These are phyloP conservation scores for Himantopus leucocephalus DNA, from an alignment of 2,113 vertebrate genomes.

Conservation along the genomic window DNA sequence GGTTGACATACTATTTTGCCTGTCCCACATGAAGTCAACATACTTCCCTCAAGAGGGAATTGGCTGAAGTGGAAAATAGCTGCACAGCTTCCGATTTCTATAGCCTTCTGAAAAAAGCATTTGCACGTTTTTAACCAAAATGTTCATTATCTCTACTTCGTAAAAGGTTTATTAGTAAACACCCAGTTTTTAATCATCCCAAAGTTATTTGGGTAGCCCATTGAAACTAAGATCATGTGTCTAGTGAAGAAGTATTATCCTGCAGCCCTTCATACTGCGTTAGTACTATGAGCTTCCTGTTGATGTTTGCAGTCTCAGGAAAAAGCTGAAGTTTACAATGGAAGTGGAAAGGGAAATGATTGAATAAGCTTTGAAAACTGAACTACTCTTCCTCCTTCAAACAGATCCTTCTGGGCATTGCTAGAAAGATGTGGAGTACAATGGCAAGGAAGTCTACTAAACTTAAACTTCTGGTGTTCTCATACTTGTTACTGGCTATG, in stretches of 20 bases:
- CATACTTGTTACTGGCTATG: not conserved
- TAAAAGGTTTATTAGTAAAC: not conserved
- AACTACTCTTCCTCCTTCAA: constrained; percentile 8
- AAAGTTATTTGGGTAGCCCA: not conserved
- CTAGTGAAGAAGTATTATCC: not conserved
- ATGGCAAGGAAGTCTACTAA: constrained; percentile 29
- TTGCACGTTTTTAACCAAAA: not conserved
- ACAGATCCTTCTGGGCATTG: constrained; percentile 7
- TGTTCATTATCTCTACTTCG: not conserved
- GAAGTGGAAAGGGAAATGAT: constrained; percentile 42
- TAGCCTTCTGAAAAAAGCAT: not conserved
- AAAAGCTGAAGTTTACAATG: constrained; percentile 30
- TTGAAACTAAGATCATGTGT: not conserved
- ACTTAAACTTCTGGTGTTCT: constrained; percentile 38
- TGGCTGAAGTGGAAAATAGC: not conserved
- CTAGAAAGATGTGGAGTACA: constrained; percentile 23
- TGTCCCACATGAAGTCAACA: not conserved
- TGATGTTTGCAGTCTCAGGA: not conserved
- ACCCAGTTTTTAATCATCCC: not conserved
- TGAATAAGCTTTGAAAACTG: constrained; percentile 40
- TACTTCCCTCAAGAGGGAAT: not conserved
- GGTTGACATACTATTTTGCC: not conserved
- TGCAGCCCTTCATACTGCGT: not conserved
- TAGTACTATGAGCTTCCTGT: constrained; percentile 3
- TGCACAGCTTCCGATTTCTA: not conserved